A percentile compares a stretch with the other conserved stretches of the same genome.
These are phyloP conservation scores for Hypercompe scribonia DNA, from an alignment of 2,888 invertebrate species.

Conservation along the genomic window DNA sequence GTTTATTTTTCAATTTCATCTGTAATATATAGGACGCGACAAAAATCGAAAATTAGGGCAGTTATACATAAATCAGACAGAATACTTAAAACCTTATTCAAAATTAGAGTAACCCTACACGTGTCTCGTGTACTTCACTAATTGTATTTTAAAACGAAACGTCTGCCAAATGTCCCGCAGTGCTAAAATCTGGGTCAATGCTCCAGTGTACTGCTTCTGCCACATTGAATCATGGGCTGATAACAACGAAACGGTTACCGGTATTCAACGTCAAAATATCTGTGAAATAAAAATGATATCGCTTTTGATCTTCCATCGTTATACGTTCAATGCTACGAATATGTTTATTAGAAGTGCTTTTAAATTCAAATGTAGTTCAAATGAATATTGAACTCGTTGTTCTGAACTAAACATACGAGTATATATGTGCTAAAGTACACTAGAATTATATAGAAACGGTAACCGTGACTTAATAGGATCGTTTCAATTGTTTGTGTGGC, in stretches of 20 bases:
- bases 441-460: not conserved
- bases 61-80: constrained; percentile 24
- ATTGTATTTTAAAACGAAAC: constrained; percentile 72
- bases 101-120: constrained; percentile 49
- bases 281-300: constrained; percentile 23
- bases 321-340: constrained; percentile 16
- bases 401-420: not conserved
- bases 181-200: constrained; percentile 79
- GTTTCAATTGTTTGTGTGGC: not conserved
- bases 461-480: not conserved
- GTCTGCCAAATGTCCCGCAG: constrained; percentile 78
- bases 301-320: constrained; percentile 41
- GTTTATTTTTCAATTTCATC: constrained; percentile 6
- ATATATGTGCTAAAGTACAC: not conserved
- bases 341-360: constrained; percentile 24
- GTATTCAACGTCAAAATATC: constrained; percentile 42
- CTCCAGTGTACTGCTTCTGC: constrained; percentile 64
- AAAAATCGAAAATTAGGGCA: constrained; percentile 17
- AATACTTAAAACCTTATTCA: constrained; percentile 42
- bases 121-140: constrained; percentile 40
- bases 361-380: constrained; percentile 12
- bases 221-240: constrained; percentile 56
- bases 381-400: constrained; percentile 3
- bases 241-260: constrained; percentile 39
- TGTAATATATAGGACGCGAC: constrained; percentile 25